These are phyloP conservation scores for Leptarthrus brevirostris DNA, from an alignment of 2,888 invertebrate genomes.

Conservation along the genomic window DNA sequence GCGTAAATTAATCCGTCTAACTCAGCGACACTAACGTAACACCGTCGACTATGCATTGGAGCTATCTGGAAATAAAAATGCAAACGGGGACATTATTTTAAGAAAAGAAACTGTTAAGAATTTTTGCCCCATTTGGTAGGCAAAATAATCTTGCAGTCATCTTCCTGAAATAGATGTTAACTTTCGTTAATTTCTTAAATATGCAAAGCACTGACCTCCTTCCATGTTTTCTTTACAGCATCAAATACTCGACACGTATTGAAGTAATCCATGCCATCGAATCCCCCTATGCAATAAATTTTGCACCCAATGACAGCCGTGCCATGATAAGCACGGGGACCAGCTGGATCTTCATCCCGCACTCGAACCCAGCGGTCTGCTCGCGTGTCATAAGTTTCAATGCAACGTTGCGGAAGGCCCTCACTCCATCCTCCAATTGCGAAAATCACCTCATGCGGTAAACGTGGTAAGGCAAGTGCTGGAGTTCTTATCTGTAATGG, in stretches of 20 bases:
- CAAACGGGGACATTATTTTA: conserved; percentile 36
- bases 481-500: conserved; percentile 76
- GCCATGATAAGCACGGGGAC: conserved; percentile 93
- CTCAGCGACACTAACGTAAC: conserved; percentile 88
- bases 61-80: conserved; percentile 69
- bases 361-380: conserved; percentile 86
- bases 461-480: conserved; percentile 82
- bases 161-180: conserved; percentile 15
- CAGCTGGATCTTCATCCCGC: conserved; percentile 80
- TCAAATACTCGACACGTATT: conserved; percentile 90
- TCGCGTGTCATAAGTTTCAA: conserved; percentile 89
- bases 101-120: neutral
- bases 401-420: conserved; percentile 71
- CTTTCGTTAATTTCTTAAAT: neutral
- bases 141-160: neutral
- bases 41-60: conserved; percentile 89
- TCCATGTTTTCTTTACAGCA: conserved; percentile 85
- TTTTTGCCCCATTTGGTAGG: conserved; percentile 2
- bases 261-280: conserved; percentile 84
- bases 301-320: conserved; percentile 86
- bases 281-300: conserved; percentile 92
- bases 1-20: conserved; percentile 83
- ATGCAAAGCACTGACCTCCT: conserved; percentile 70
- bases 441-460: conserved; percentile 90
- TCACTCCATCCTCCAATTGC: conserved; percentile 84